Conservation (phyloP, 2,113 vertebrate genomes). For the Physeter macrocephalus region DNA sequence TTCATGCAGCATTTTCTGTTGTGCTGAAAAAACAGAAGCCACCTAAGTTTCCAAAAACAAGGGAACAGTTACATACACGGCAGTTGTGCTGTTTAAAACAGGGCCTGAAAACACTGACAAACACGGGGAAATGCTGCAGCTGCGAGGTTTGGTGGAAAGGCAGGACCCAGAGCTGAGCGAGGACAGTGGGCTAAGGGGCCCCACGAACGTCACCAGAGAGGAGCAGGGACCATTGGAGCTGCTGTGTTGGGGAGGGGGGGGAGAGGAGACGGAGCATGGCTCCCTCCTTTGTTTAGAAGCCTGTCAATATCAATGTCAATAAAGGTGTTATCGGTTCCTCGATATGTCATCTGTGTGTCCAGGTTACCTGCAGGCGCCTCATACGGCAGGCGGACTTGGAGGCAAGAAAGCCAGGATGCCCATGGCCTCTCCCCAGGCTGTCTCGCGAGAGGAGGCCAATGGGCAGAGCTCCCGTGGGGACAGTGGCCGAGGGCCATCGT, state of each 20-base stretch:
- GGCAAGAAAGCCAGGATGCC: background rate
- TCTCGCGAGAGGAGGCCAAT: background rate
- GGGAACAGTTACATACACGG: background rate
- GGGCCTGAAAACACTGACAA: background rate
- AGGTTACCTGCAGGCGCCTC: background rate
- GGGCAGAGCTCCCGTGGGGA: background rate
- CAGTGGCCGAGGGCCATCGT: background rate
- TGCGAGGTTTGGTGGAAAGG: background rate
- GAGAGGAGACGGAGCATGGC: rapidly evolving
- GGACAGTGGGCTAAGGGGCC: background rate
- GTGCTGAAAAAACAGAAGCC: background rate
- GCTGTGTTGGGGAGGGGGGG: rapidly evolving
- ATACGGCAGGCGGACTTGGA: rapidly evolving
- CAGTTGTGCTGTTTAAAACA: background rate
- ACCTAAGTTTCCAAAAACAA: background rate
- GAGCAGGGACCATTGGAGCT: background rate
- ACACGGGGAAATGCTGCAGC: rapidly evolving
- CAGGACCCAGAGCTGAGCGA: rapidly evolving
- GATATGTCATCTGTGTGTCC: background rate
- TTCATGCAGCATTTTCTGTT: background rate
- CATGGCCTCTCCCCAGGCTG: background rate
- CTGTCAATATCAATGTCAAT: rapidly evolving
- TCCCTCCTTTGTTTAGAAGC: background rate
- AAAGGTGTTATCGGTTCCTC: rapidly evolving
- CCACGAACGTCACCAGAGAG: rapidly evolving